Base-by-base conservation (phyloP, 2,797 vertebrate genomes). In the Leontocebus nigricollis region DNA sequence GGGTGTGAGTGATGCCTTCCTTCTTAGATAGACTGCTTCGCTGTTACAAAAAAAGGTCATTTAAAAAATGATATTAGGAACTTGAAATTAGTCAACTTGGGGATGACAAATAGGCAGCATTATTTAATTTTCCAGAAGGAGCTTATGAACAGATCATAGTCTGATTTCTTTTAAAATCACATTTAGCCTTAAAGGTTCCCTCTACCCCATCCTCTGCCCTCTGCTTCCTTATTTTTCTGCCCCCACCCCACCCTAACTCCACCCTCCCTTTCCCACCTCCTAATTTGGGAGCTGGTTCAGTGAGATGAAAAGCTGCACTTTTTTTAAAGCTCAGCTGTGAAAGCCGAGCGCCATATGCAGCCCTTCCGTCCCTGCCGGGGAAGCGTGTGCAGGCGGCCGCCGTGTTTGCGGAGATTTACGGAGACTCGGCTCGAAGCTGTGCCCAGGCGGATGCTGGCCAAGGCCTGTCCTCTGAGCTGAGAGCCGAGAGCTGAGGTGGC, bases 261-360 rank as follows among this genome's bases (percentile, higher is more conserved):
- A 7, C 61, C 48, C 73, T 91, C 89, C 92, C 97, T 90, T n/a
- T 94, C 79, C 94, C 97, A 41, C 93, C 97, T 95, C 97, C 97
- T 96, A 96, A 48, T 97, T 88, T 96, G 97, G 96, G 98, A 98
- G 98, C 98, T 97, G 96, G 97, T 98, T 98, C 98, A 97, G 97
- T 81, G 97, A 98, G 98, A 98, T 98, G 98, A 98, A 98, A 98
- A 98, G 98, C 98, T 97, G 98, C 97, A 97, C 97, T 98, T 98
- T 98, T 98, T 98, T 98, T 96, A 96, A 98, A 98, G 98, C 98
- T 99, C 98, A 98, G 98, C 98, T 99, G 98, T 98, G 98, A 97
- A 97, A 98, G 98, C 98, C 90, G 76, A 98, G 98, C 96, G 93
- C 98, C 99, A 99, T 98, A 98, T 99, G 99, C 98, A 98, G 98